Evolutionary conservation across 2,113 vertebrate genomes (phyloP).

Genomic region (Orycteropus afer): DNA sequence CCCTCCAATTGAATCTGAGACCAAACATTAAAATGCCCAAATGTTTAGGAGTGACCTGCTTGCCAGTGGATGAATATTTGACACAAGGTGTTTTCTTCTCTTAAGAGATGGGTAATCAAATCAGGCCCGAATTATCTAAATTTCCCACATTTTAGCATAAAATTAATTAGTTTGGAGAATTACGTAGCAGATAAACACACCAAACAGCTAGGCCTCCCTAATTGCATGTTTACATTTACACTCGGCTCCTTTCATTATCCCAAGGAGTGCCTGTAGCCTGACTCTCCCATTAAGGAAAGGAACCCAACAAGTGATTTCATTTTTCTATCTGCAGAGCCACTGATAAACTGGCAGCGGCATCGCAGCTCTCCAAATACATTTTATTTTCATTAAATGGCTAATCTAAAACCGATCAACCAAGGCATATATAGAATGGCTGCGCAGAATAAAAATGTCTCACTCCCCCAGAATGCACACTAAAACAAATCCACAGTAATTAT

Average conservation of each 20-base stretch:
- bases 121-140: conserved; percentile 1
- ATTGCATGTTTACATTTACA: conserved; percentile 61
- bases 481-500: conserved; percentile 75
- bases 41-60: neutral
- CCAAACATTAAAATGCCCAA: neutral
- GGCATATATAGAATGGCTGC: conserved; percentile 41
- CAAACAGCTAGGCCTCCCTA: neutral
- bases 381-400: conserved; percentile 89
- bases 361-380: conserved; percentile 86
- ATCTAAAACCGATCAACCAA: conserved; percentile 80
- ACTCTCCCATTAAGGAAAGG: conserved; percentile 71
- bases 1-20: neutral
- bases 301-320: conserved; percentile 78
- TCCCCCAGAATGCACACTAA: conserved; percentile 66
- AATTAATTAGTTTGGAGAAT: conserved; percentile 68
- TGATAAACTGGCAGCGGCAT: conserved; percentile 84
- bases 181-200: conserved; percentile 44
- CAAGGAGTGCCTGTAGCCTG: conserved; percentile 67
- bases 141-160: conserved; percentile 61
- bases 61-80: neutral
- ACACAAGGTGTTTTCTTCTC: neutral
- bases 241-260: conserved; percentile 70
- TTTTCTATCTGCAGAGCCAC: conserved; percentile 79
- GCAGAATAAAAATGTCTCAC: conserved; percentile 75
- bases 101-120: conserved; percentile 47